Evolutionary conservation across 2,113 vertebrate species (phyloP).

Genomic region (Nyctereutes procyonoides): DNA sequence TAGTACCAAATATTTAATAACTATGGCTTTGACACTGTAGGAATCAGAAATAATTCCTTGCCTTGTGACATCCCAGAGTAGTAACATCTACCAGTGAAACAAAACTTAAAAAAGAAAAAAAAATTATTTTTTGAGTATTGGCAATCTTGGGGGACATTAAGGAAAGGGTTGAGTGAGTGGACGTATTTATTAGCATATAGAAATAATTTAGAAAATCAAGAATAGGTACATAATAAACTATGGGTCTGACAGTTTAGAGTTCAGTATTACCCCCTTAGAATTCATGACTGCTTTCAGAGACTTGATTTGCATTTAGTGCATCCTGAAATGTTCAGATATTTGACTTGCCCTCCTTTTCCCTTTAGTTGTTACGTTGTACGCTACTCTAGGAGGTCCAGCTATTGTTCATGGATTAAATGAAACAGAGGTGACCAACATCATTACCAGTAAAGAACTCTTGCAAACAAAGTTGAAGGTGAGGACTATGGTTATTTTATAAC

Average conservation of each 20-base stretch:
- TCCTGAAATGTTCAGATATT: background rate
- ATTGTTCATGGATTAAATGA: conserved; percentile 95
- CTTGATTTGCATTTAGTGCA: background rate
- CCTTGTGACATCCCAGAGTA: background rate
- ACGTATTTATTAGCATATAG: background rate
- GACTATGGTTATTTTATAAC: background rate
- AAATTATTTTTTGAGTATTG: background rate
- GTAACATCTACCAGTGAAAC: background rate
- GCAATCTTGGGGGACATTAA: background rate
- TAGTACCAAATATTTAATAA: background rate
- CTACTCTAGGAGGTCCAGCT: conserved; percentile 95
- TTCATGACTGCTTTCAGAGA: background rate
- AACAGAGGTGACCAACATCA: conserved; percentile 95
- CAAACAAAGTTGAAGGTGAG: conserved; percentile 95
- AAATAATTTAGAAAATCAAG: background rate
- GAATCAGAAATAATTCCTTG: conserved; percentile 10
- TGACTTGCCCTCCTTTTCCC: conserved; percentile 52
- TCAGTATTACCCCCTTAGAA: background rate
- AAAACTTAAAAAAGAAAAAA: background rate
- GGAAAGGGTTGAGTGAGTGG: background rate
- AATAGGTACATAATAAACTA: background rate
- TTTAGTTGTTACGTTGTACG: conserved; percentile 96
- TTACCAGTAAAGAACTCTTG: conserved; percentile 96
- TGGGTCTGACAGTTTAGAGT: background rate
- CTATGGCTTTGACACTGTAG: background rate